These are phyloP conservation scores for Argyra leucocephala DNA, from an alignment of 2,888 invertebrate genomes.

Conservation along the genomic window DNA sequence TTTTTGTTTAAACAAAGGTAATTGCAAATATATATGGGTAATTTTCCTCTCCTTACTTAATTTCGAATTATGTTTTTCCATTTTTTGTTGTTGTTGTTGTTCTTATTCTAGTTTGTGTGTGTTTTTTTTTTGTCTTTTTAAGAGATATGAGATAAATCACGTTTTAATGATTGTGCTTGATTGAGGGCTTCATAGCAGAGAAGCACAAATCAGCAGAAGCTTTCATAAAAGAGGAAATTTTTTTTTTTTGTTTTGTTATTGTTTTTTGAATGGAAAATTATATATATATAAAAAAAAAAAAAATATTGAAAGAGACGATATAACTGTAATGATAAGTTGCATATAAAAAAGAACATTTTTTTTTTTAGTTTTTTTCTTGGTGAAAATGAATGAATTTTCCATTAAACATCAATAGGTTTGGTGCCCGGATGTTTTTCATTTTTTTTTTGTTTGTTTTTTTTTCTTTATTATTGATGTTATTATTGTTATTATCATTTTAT, in stretches of 20 bases:
- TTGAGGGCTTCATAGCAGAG: not conserved
- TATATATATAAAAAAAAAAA: not conserved
- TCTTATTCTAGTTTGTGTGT: too few relatives aligned
- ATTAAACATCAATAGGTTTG: too few relatives aligned
- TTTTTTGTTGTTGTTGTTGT: not conserved
- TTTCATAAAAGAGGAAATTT: not conserved
- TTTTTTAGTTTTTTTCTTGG: not conserved
- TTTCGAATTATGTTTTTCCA: not conserved
- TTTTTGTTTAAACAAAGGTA: not conserved
- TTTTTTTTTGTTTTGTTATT: too few relatives aligned
- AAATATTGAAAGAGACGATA: too few relatives aligned
- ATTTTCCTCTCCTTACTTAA: too few relatives aligned
- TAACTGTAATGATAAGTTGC: not conserved
- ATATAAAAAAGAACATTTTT: not conserved
- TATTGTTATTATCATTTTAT: too few relatives aligned
- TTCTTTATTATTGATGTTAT: too few relatives aligned
- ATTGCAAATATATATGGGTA: slow-evolving; percentile 5
- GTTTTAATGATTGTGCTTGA: slow-evolving; percentile 6
- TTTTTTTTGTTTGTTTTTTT: not conserved
- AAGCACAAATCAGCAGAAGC: not conserved
- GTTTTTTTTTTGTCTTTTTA: not conserved
- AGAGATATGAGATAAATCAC: not conserved
- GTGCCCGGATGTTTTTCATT: not conserved
- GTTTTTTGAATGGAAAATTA: too few relatives aligned
- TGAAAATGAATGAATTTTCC: not conserved